phyloP scores from a whole-genome alignment of 2,797 vertebrate species.

The Pempheris klunzingeri region DNA sequence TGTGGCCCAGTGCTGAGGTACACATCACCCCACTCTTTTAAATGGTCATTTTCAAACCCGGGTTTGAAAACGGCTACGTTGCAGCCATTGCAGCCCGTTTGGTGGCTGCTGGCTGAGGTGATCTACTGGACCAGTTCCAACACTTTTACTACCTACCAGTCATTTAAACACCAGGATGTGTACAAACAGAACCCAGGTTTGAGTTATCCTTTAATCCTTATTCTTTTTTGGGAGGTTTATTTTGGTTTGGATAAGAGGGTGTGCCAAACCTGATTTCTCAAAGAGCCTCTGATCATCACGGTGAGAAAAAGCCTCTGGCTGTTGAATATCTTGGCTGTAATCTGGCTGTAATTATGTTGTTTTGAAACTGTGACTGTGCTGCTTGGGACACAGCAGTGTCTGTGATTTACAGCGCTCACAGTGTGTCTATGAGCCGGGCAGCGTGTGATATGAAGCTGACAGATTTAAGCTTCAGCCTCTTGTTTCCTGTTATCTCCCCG shows the following conservation, averaged over 20 bases:
- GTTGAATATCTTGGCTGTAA: slow-evolving; percentile 7
- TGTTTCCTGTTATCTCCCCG: slow-evolving; percentile 48
- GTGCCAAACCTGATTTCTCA: background rate
- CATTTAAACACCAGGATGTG: no score
- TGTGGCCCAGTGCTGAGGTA: slow-evolving; percentile 98
- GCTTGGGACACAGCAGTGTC: background rate
- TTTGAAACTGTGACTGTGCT: background rate
- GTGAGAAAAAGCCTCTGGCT: background rate
- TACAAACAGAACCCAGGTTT: no score
- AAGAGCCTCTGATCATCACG: background rate
- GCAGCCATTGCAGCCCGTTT: no score
- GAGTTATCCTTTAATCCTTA: no score
- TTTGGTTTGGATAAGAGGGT: background rate
- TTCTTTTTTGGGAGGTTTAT: background rate
- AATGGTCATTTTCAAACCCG: no score
- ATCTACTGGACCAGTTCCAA: no score
- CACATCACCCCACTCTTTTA: slow-evolving; percentile 12
- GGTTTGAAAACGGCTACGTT: no score
- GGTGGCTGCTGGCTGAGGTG: no score
- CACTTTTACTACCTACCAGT: no score
- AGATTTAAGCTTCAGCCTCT: slow-evolving; percentile 15
- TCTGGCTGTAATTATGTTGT: no score
- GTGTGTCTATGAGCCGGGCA: slow-evolving; percentile 16
- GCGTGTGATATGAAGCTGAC: slow-evolving; percentile 8
- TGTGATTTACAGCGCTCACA: slow-evolving; percentile 9